A percentile compares a stretch with the other conserved stretches of the same genome.
phyloP scores from a whole-genome alignment of 2,797 vertebrate genomes.

The Knipowitschia caucasica region DNA sequence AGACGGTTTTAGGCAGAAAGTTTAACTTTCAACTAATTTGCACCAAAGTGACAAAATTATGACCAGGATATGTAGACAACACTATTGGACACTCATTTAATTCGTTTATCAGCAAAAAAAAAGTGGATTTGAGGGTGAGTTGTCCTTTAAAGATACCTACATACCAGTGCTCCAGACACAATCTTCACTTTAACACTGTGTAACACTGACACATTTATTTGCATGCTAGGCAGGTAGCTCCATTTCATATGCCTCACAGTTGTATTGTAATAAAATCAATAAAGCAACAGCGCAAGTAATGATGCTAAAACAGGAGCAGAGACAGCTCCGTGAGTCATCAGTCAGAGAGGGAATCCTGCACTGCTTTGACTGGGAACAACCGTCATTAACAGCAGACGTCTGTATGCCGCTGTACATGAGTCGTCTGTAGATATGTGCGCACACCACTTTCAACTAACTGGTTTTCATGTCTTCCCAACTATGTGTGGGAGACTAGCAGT shows the following conservation, averaged over 20 bases:
- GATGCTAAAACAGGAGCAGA: conserved; percentile 51
- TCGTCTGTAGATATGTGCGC: background rate
- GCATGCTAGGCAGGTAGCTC: conserved; percentile 23
- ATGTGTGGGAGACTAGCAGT: conserved; percentile 13
- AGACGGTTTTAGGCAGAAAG: too few species aligned
- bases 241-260: conserved; percentile 22
- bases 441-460: conserved; percentile 30
- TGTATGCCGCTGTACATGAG: conserved; percentile 8
- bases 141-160: conserved; percentile 46
- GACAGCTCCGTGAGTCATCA: conserved; percentile 59
- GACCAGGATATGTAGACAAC: too few species aligned
- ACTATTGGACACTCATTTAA: too few species aligned
- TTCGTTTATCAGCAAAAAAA: too few species aligned
- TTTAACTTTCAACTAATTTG: too few species aligned
- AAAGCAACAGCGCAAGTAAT: conserved; percentile 44
- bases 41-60: too few species aligned
- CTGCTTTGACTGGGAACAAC: conserved; percentile 56
- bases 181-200: conserved; percentile 28
- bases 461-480: conserved; percentile 21
- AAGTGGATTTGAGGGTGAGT: too few species aligned
- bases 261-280: conserved; percentile 30
- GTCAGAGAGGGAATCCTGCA: conserved; percentile 66
- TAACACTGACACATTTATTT: conserved; percentile 16
- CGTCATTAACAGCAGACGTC: conserved; percentile 52
- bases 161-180: conserved; percentile 18